Evolutionary conservation across 2,113 vertebrate genomes (phyloP).

Genomic region (Cromileptes altivelis): DNA sequence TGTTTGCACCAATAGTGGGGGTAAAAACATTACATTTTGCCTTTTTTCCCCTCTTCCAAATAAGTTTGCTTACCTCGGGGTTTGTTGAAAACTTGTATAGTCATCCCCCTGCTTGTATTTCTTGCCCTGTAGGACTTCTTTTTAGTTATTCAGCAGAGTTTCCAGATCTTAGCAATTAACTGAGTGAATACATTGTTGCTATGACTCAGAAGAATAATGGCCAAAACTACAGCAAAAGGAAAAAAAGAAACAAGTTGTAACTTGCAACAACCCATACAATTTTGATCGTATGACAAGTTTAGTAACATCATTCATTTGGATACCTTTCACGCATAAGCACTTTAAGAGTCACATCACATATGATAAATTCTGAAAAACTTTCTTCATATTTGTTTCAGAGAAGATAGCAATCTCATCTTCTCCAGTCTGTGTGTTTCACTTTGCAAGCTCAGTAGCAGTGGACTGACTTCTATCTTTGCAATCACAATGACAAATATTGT

Average conservation of each 20-base stretch:
- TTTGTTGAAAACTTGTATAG: too few species aligned
- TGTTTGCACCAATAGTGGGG: too few species aligned
- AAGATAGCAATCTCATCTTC: background rate
- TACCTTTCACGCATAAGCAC: too few species aligned
- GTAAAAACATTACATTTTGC: too few species aligned
- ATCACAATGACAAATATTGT: conserved; percentile 37
- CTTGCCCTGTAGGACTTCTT: background rate
- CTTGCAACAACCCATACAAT: too few species aligned
- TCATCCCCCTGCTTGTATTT: too few species aligned
- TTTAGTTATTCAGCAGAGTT: background rate
- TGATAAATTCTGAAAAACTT: background rate
- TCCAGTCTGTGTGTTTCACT: background rate
- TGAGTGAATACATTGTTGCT: background rate
- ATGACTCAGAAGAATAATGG: background rate
- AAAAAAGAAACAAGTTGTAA: background rate
- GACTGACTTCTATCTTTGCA: background rate
- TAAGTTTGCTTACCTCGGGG: too few species aligned
- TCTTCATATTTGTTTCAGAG: background rate
- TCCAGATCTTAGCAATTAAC: background rate
- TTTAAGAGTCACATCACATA: too few species aligned
- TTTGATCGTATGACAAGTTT: too few species aligned
- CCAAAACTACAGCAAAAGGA: background rate
- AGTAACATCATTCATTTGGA: background rate
- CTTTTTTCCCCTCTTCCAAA: too few species aligned
- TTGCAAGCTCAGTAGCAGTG: conserved; percentile 12